Evolutionary conservation across 2,888 invertebrate genomes (phyloP).

Genomic region (Drosophila conformis): DNA sequence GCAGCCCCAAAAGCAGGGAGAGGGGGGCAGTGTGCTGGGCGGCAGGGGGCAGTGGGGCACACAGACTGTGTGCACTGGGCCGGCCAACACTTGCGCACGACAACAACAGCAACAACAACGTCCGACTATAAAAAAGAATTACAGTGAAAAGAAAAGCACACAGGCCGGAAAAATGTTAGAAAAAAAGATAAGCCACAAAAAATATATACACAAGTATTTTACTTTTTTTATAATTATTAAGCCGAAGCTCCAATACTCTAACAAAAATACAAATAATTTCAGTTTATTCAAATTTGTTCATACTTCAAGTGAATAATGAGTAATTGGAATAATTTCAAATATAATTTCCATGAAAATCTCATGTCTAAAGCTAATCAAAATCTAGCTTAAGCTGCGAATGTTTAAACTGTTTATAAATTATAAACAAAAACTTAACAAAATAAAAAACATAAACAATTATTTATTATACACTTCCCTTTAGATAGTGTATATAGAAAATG

Average conservation of each 20-base stretch:
- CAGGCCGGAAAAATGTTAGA: constrained; percentile 15
- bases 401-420: too few species aligned
- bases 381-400: too few species aligned
- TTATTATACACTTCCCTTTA: too few species aligned
- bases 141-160: constrained; percentile 39
- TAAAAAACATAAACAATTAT: too few species aligned
- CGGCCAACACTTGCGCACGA: constrained; percentile 47
- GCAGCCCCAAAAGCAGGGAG: constrained; percentile 9
- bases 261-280: neutral
- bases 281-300: too few species aligned
- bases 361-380: too few species aligned
- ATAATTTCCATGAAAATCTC: too few species aligned
- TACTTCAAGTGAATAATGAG: too few species aligned
- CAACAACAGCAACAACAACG: constrained; percentile 36
- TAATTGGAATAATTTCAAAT: too few species aligned
- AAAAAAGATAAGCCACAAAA: constrained; percentile 19
- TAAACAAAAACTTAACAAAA: too few species aligned
- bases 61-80: constrained; percentile 25
- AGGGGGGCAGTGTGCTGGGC: neutral
- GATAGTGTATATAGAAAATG: constrained; percentile 10
- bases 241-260: constrained; percentile 21
- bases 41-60: neutral
- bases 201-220: neutral
- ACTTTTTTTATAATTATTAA: neutral
- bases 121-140: constrained; percentile 33